Conservation (phyloP, 2,888 invertebrate genomes). For the Matsumyia berberina region DNA sequence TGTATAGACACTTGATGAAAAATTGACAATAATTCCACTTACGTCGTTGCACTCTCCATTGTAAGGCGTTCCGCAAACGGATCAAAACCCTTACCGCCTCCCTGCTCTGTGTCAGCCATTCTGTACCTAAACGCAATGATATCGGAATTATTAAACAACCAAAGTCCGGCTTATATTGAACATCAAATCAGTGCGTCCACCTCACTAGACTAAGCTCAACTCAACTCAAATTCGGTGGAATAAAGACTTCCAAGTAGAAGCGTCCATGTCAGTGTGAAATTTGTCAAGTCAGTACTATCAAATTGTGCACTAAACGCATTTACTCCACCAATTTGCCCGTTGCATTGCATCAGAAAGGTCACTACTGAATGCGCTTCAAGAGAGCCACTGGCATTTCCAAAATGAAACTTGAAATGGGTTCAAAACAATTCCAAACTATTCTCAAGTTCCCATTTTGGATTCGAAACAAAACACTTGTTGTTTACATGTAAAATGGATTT, state of each 20-base stretch:
- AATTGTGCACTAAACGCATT: slow-evolving; percentile 45
- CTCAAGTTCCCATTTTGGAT: slow-evolving; percentile 4
- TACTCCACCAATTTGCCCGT: slow-evolving; percentile 32
- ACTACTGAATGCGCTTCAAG: neutral
- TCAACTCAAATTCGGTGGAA: neutral
- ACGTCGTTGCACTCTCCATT: slow-evolving; percentile 92
- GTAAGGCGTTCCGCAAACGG: slow-evolving; percentile 89
- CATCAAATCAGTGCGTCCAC: slow-evolving; percentile 12
- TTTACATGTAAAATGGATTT: neutral
- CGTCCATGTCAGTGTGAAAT: neutral
- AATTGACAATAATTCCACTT: slow-evolving; percentile 84
- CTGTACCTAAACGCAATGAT: slow-evolving; percentile 79
- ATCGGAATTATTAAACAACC: slow-evolving; percentile 5
- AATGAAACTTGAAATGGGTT: slow-evolving; percentile 5
- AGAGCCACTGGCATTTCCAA: neutral
- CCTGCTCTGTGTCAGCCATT: slow-evolving; percentile 87
- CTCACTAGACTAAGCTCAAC: slow-evolving; percentile 33
- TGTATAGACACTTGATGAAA: slow-evolving; percentile 26
- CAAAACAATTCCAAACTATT: neutral
- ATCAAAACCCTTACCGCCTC: slow-evolving; percentile 87
- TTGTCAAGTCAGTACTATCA: slow-evolving; percentile 20
- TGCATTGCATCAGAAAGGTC: slow-evolving; percentile 45
- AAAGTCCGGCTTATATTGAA: neutral
- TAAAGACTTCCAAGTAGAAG: slow-evolving; percentile 18
- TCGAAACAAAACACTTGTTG: neutral